Conservation (phyloP, 2,888 invertebrate genomes). For the Melieria crassipennis region DNA sequence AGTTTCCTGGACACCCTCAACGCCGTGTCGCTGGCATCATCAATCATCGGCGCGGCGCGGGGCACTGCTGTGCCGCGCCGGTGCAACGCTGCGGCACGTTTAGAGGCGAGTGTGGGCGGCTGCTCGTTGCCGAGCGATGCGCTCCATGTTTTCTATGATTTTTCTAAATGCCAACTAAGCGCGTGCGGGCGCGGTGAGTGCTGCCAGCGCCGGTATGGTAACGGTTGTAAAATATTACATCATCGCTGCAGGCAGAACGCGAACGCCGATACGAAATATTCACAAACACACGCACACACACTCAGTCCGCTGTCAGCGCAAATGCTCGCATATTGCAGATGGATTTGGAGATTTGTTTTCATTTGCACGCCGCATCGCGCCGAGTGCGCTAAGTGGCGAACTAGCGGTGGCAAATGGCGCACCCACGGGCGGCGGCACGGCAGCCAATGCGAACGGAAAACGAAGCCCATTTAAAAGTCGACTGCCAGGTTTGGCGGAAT, state of each 20-base stretch:
- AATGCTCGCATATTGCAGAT: conserved; percentile 3
- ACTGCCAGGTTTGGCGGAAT: no score
- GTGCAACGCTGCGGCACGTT: not conserved
- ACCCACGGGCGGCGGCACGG: no score
- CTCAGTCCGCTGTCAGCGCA: not conserved
- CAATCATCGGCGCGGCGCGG: conserved; percentile 31
- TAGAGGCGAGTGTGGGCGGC: not conserved
- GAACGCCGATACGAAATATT: no score
- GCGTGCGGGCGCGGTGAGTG: not conserved
- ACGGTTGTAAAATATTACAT: conserved; percentile 36
- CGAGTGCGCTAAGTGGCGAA: not conserved
- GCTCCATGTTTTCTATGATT: conserved; percentile 11
- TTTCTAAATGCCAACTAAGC: conserved; percentile 3
- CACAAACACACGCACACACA: no score
- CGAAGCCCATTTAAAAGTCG: no score
- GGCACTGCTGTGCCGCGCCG: not conserved
- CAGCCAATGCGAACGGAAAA: no score
- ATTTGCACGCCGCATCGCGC: conserved; percentile 3
- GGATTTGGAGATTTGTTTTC: conserved; percentile 28
- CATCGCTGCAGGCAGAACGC: not conserved
- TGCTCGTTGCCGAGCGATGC: not conserved
- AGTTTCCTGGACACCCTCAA: conserved; percentile 22
- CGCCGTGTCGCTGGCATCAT: conserved; percentile 28
- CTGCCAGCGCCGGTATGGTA: conserved; percentile 17
- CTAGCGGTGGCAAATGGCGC: no score